Evolutionary conservation across 2,113 vertebrate genomes (phyloP).

Genomic region (Nesoenas mayeri): DNA sequence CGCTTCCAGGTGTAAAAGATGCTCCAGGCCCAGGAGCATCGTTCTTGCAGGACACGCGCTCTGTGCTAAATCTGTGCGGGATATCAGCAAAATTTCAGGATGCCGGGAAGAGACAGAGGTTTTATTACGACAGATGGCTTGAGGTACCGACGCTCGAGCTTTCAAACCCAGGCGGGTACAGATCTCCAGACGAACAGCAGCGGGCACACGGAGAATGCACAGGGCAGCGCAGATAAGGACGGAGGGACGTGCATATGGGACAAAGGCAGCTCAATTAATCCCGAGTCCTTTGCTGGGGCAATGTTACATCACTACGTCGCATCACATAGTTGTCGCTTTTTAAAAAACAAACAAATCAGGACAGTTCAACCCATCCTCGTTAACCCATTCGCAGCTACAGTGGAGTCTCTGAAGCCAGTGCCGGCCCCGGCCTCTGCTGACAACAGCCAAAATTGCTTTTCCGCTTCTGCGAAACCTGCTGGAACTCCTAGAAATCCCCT

Average conservation of each 20-base stretch:
- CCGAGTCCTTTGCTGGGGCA: rapidly evolving
- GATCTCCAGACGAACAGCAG: neutral
- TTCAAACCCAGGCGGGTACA: neutral
- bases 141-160: neutral
- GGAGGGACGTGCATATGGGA: rapidly evolving
- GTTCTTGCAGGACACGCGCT: rapidly evolving
- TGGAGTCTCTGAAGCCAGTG: neutral
- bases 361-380: neutral
- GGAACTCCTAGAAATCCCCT: neutral
- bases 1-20: neutral
- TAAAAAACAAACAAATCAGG: neutral
- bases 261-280: neutral
- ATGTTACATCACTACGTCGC: neutral
- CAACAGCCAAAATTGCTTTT: neutral
- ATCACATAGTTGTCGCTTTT: rapidly evolving
- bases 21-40: neutral
- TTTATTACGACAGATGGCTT: neutral
- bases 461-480: neutral
- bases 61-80: neutral
- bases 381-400: neutral
- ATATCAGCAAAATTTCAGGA: neutral
- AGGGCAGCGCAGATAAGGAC: neutral
- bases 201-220: rapidly evolving
- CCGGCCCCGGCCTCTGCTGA: neutral
- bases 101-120: neutral